Base-by-base conservation (phyloP, 2,113 vertebrate genomes). In the Elephantulus edwardii region DNA sequence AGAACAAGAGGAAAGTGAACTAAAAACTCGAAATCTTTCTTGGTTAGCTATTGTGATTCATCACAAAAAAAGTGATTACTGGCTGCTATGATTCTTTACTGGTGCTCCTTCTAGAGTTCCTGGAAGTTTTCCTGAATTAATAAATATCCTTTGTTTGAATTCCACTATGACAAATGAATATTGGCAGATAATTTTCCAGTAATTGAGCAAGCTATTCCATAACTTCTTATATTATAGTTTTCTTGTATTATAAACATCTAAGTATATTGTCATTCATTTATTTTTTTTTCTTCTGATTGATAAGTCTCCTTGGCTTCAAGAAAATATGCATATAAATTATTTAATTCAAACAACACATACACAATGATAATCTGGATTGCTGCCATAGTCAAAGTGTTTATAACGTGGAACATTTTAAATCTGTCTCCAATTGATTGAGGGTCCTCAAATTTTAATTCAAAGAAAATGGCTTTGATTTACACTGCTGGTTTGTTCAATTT, bases 71-170 rank as follows among this genome's bases (percentile, higher is more conserved):
- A 76, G 19, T 9, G 42, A n/a, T 50, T 91, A 74, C 60, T 94
- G 60, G 22, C 14, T 93, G 20, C 86, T 86, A 80, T 85, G 3
- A 94, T 86, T 92, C n/a, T 91, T 95, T 88, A 91, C 72, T 64
- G 83, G 77, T 13, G 33, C 35, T 92, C 35, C 12, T 86, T 92
- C 91, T 87, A 76, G 68, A 88, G 66, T 91, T 94, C 89, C 89
- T 94, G 92, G 84, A 95, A 89, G 56, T 94, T 95, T 91, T 68
- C 46, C 48, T 93, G 44, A 83, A 76, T 93, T 92, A 95, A 92
- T 83, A 91, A 93, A 86, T 88, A 86, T 8, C 4, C 62, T 82
- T 90, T 54, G 56, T 72, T 91, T 79, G 28, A 93, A 89, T 88
- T 52, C 87, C 91, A 93, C 56, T 91, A 76, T 64, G 77, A 95